Evolutionary conservation across 2,888 invertebrate genomes (phyloP).

Genomic region (Melanophora roralis): DNA sequence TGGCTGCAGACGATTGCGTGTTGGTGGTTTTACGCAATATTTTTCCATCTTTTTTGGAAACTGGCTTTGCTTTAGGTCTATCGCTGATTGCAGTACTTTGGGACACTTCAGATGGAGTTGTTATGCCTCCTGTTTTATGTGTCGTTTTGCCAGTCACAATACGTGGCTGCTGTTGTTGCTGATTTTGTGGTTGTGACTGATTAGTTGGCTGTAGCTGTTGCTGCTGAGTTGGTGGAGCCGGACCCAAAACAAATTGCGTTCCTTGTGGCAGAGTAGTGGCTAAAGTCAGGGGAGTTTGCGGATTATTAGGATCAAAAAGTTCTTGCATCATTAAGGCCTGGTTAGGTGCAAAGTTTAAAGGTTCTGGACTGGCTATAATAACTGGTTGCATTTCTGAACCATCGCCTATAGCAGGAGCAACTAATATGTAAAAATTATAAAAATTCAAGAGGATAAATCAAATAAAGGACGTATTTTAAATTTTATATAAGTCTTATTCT

Average conservation of each 20-base stretch:
- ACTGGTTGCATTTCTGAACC: constrained; percentile 60
- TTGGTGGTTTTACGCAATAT: constrained; percentile 82
- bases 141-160: constrained; percentile 66
- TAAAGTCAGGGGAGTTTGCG: constrained; percentile 55
- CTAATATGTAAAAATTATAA: too few species aligned
- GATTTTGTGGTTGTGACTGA: constrained; percentile 57
- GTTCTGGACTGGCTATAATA: constrained; percentile 58
- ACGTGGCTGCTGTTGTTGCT: constrained; percentile 65
- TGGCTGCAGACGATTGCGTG: constrained; percentile 74
- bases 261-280: constrained; percentile 59
- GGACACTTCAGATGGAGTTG: constrained; percentile 77
- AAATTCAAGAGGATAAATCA: too few species aligned
- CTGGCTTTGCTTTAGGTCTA: constrained; percentile 89
- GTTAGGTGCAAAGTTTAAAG: constrained; percentile 57
- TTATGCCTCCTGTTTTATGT: constrained; percentile 67
- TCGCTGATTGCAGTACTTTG: constrained; percentile 88
- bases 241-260: constrained; percentile 57
- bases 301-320: constrained; percentile 57
- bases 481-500: too few species aligned
- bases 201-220: constrained; percentile 51
- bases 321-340: constrained; percentile 60
- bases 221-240: constrained; percentile 45
- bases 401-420: constrained; percentile 54
- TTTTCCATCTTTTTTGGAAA: constrained; percentile 88
- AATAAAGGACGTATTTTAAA: too few species aligned